Percentiles rank a stretch among this genome's conserved stretches.
Conservation (phyloP, 30 jellyfish, hydroid and myxozoan species). For the Morbakka virulenta region DNA sequence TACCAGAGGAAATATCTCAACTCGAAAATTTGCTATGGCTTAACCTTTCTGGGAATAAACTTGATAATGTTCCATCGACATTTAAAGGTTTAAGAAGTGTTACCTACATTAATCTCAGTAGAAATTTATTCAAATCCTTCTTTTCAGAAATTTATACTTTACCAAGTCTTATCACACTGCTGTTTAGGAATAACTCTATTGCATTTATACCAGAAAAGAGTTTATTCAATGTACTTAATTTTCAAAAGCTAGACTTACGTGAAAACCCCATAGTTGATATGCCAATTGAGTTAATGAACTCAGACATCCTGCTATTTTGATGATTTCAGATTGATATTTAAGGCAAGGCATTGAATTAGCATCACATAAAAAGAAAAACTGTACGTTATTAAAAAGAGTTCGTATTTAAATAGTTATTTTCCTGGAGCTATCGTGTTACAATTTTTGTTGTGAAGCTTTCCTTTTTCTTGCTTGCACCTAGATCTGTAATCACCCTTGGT, state of each 20-base stretch:
- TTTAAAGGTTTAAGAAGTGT: conserved; percentile 30
- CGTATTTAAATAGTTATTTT: too few species aligned
- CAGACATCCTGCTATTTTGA: conserved; percentile 49
- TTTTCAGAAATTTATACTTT: conserved; percentile 19
- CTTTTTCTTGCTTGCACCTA: too few species aligned
- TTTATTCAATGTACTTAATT: conserved; percentile 1
- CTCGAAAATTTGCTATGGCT: conserved; percentile 68
- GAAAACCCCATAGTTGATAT: conserved; percentile 69
- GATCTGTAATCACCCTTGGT: too few species aligned
- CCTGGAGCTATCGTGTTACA: too few species aligned
- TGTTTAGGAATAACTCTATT: conserved; percentile 47
- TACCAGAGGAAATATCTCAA: conserved; percentile 61
- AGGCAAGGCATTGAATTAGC: too few species aligned
- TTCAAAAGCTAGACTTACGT: conserved; percentile 77
- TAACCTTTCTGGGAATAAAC: conserved; percentile 47
- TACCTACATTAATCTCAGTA: conserved; percentile 34
- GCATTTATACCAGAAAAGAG: conserved; percentile 13
- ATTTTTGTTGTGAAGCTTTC: too few species aligned
- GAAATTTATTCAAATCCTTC: conserved; percentile 34
- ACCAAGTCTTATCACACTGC: conserved; percentile 22
- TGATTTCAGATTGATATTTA: too few species aligned
- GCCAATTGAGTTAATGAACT: conserved; percentile 83
- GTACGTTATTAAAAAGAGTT: too few species aligned
- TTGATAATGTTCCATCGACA: conserved; percentile 41
- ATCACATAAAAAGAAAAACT: too few species aligned